Percentiles rank a stretch among this genome's conserved stretches.
phyloP scores from a whole-genome alignment of 2,888 invertebrate species.

The Anagyrus pseudococci region DNA sequence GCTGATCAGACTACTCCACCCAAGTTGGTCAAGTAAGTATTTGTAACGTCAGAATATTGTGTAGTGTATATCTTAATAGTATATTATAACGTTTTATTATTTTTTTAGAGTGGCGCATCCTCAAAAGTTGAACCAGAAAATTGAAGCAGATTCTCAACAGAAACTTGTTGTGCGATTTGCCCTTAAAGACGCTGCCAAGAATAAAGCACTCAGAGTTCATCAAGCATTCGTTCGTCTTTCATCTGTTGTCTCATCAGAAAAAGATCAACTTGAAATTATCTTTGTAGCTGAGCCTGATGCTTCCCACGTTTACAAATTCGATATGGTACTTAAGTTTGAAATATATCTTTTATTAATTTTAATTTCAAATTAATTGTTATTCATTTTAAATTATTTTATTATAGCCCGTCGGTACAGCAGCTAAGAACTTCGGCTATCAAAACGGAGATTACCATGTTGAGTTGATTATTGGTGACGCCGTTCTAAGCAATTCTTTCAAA shows the following conservation, averaged over 20 bases:
- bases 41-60: neutral
- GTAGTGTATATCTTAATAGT: neutral
- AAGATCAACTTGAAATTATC: conserved; percentile 81
- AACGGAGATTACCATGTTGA: conserved; percentile 84
- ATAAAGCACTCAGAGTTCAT: conserved; percentile 77
- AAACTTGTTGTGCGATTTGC: conserved; percentile 83
- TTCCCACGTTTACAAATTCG: conserved; percentile 83
- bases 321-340: conserved; percentile 71
- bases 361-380: neutral
- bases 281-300: conserved; percentile 91
- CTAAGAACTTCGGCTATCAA: conserved; percentile 77
- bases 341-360: neutral
- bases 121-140: conserved; percentile 70
- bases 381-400: conserved; percentile 33
- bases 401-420: conserved; percentile 79
- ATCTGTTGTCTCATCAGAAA: conserved; percentile 58
- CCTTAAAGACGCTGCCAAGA: conserved; percentile 74
- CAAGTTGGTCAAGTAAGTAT: conserved; percentile 69
- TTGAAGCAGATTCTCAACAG: conserved; percentile 90
- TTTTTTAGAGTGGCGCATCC: conserved; percentile 73
- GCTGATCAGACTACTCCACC: conserved; percentile 87
- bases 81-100: conserved; percentile 14
- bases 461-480: conserved; percentile 89
- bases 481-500: conserved; percentile 86
- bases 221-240: conserved; percentile 87